A percentile compares a stretch with the other conserved stretches of the same genome.
Evolutionary conservation across 2,797 vertebrate species (phyloP).

Genomic region (Muscicapa striata): DNA sequence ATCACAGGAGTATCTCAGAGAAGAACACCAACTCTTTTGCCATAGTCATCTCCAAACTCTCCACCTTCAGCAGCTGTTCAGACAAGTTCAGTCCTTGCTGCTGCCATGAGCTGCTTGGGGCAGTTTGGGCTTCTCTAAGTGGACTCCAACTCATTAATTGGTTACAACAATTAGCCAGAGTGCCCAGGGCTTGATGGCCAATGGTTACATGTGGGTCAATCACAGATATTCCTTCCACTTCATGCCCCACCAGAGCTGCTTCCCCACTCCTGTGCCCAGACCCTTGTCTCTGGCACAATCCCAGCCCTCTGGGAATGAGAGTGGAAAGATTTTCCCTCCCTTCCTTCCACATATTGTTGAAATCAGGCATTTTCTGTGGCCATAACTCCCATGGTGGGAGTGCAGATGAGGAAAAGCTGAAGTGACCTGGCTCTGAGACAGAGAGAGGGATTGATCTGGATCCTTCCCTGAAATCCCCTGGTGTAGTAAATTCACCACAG

Average conservation of each 20-base stretch:
- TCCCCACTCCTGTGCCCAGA: not conserved
- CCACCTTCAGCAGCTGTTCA: not conserved
- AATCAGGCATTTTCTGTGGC: not conserved
- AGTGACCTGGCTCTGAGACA: not conserved
- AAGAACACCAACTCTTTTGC: not conserved
- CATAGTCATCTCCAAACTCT: not conserved
- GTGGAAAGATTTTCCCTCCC: not conserved
- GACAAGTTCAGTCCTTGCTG: not conserved
- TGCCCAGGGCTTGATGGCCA: not conserved
- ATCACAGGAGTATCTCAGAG: not conserved
- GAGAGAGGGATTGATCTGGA: not conserved
- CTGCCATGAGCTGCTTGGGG: not conserved
- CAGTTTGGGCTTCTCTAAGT: conserved; percentile 7
- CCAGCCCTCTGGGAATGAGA: not conserved
- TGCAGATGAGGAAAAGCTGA: not conserved
- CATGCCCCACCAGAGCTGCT: not conserved
- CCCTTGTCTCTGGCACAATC: accelerated
- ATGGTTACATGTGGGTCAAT: conserved; percentile 11
- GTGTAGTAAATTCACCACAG: accelerated
- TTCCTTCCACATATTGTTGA: not conserved
- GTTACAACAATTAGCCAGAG: conserved; percentile 67
- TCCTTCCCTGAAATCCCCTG: not conserved
- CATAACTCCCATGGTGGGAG: not conserved
- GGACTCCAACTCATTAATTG: conserved; percentile 66
- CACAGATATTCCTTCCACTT: conserved; percentile 40